Percentiles rank a stretch among this genome's conserved stretches.
Evolutionary conservation across 2,797 vertebrate species (phyloP).

Genomic region (Hapalemur alaotrensis): DNA sequence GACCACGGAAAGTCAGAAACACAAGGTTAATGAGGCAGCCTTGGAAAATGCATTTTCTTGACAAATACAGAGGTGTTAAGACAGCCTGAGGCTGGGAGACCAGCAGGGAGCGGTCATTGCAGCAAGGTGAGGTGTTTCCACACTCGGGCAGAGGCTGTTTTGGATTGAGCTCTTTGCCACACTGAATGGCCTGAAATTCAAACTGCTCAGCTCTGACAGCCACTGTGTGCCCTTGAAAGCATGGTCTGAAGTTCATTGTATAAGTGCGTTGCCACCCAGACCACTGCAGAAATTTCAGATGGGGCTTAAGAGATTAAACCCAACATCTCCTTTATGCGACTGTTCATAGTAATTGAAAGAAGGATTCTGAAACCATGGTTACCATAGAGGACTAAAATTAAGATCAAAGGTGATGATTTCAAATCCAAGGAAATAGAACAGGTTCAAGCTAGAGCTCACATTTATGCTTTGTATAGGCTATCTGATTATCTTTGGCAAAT

Average conservation of each 20-base stretch:
- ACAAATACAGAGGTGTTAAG: background rate
- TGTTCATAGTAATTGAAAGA: slow-evolving; percentile 64
- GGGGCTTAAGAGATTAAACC: slow-evolving; percentile 67
- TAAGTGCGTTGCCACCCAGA: slow-evolving; percentile 2
- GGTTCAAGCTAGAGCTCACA: slow-evolving; percentile 38
- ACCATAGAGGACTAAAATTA: slow-evolving; percentile 69
- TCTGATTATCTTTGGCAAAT: slow-evolving; percentile 61
- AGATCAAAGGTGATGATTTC: slow-evolving; percentile 77
- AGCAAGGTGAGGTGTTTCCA: background rate
- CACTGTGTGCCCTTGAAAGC: background rate
- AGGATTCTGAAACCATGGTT: slow-evolving; percentile 73
- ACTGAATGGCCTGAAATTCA: background rate
- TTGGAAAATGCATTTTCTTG: background rate
- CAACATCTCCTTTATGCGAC: slow-evolving; percentile 61
- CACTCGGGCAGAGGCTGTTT: background rate
- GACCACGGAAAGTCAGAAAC: background rate
- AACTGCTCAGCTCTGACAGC: background rate
- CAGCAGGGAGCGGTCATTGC: background rate
- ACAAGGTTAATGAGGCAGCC: background rate
- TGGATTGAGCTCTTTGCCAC: background rate
- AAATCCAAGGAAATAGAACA: slow-evolving; percentile 62
- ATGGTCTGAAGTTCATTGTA: slow-evolving; percentile 29
- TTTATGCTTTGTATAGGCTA: slow-evolving; percentile 38
- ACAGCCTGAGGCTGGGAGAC: background rate
- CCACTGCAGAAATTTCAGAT: slow-evolving; percentile 53